phyloP scores from a whole-genome alignment of 1,140 invertebrate species.

The Drosophila prosaltans region DNA sequence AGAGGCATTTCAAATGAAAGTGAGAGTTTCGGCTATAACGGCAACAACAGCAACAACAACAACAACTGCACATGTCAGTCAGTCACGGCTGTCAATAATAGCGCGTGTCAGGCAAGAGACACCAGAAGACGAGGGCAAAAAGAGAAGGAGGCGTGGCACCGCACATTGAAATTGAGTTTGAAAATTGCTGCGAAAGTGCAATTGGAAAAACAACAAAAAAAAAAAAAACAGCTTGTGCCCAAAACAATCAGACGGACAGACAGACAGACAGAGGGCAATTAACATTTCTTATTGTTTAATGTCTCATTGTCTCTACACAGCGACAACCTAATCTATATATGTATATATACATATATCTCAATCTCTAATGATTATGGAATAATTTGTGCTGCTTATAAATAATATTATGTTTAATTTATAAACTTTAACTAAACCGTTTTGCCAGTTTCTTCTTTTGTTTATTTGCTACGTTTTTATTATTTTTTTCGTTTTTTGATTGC shows the following conservation, averaged over 20 bases:
- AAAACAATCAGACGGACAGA: too few species aligned
- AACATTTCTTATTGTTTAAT: conserved; percentile 42
- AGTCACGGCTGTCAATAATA: conserved; percentile 70
- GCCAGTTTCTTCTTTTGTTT: conserved; percentile 10
- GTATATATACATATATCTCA: not conserved
- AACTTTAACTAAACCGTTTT: conserved; percentile 17
- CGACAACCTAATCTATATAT: not conserved
- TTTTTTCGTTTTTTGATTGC: conserved; percentile 33
- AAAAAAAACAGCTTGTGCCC: not conserved
- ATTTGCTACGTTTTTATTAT: not conserved
- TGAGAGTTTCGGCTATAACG: conserved; percentile 60
- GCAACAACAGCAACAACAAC: conserved; percentile 21
- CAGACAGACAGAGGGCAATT: conserved; percentile 31
- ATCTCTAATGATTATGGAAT: too few species aligned
- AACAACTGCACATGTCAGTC: conserved; percentile 67
- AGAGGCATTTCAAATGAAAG: conserved; percentile 63
- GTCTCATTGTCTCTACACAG: conserved; percentile 25
- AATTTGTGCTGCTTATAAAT: not conserved
- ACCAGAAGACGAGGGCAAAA: conserved; percentile 26
- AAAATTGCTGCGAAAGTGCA: conserved; percentile 49
- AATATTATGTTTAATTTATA: conserved; percentile 67
- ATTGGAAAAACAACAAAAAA: conserved; percentile 23
- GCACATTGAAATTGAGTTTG: conserved; percentile 19
- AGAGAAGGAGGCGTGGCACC: conserved; percentile 17
- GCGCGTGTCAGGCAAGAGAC: conserved; percentile 41